These are phyloP conservation scores for Rhincodon typus DNA, from an alignment of 2,797 vertebrate species.

Conservation along the genomic window DNA sequence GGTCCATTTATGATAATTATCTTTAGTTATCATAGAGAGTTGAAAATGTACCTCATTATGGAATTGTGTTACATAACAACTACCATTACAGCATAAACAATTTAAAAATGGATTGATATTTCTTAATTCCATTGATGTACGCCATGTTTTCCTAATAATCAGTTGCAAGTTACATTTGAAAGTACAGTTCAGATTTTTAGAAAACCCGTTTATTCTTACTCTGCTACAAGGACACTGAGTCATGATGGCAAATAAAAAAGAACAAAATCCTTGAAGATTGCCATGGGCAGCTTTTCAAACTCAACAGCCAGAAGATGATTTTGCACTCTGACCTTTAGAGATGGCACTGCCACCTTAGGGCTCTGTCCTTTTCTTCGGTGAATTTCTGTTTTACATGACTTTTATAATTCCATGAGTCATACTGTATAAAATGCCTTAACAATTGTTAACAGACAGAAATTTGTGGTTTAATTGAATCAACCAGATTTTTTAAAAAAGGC, in stretches of 20 bases:
- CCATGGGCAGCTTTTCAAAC: background rate
- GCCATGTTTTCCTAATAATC: background rate
- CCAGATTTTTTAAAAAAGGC: background rate
- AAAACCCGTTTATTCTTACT: background rate
- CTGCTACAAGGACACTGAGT: background rate
- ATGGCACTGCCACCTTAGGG: background rate
- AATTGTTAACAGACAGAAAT: background rate
- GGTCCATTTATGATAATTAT: slow-evolving; percentile 24
- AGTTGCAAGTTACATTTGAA: background rate
- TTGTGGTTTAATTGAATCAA: background rate
- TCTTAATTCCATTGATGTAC: background rate
- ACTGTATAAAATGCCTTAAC: background rate
- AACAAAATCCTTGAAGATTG: too few species aligned
- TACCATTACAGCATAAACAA: background rate
- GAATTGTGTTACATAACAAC: background rate
- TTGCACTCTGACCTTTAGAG: background rate
- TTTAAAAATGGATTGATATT: background rate
- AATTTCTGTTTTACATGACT: background rate
- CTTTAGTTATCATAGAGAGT: slow-evolving; percentile 10
- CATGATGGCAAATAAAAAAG: background rate
- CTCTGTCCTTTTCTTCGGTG: background rate
- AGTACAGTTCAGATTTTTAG: background rate
- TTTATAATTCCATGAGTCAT: background rate
- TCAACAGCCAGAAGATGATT: background rate
- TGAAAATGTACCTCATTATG: slow-evolving; percentile 16